Conservation (phyloP, 1,140 invertebrate genomes). For the Gonioctena quinquepunctata region DNA sequence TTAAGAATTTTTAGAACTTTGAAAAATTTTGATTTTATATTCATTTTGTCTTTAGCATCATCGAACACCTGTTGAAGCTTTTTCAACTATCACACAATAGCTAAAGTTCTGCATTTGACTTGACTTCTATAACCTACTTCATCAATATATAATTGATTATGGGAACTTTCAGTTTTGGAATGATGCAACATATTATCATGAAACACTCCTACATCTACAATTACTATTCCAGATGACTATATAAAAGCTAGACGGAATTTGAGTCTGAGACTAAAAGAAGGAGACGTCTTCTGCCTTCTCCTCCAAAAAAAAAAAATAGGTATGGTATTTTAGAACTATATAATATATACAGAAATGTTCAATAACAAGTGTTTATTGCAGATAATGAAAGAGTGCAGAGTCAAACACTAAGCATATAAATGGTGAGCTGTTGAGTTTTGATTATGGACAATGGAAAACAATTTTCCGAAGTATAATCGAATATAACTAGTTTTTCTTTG, state of each 20-base stretch:
- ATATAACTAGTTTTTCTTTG: neutral
- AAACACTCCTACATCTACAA: neutral
- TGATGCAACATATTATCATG: neutral
- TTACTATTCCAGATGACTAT: neutral
- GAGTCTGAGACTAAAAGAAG: neutral
- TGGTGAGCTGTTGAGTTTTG: neutral
- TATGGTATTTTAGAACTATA: neutral
- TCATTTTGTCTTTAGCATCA: too few species aligned
- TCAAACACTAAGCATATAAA: neutral
- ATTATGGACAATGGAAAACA: neutral
- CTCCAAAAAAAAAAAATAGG: neutral
- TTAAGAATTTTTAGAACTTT: neutral
- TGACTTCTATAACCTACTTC: too few species aligned
- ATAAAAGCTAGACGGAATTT: neutral
- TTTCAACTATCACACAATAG: too few species aligned
- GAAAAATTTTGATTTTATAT: too few species aligned
- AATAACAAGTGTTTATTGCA: neutral
- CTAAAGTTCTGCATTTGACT: too few species aligned
- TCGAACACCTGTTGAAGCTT: too few species aligned
- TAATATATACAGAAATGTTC: neutral
- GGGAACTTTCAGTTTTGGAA: neutral
- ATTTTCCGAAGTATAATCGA: neutral
- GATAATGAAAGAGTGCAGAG: neutral
- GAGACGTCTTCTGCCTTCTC: neutral
- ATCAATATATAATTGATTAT: neutral